These are phyloP conservation scores for Mormyrus lacerda DNA, from an alignment of 2,113 vertebrate species.

Conservation along the genomic window DNA sequence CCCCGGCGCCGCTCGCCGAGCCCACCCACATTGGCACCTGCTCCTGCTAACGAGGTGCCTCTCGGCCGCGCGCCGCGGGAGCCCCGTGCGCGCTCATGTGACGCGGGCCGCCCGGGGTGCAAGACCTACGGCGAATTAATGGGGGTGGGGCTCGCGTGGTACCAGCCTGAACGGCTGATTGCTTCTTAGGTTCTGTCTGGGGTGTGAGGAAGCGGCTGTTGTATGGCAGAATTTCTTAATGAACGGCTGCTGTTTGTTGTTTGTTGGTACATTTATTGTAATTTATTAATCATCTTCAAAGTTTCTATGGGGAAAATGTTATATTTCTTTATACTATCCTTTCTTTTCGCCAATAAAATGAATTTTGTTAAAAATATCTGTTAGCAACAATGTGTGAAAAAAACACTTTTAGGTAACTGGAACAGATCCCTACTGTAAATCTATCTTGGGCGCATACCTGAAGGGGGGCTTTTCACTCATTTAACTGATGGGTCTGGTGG, in stretches of 20 bases:
- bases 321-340: neutral
- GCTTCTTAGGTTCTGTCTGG: neutral
- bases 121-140: neutral
- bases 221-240: neutral
- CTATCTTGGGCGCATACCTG: neutral
- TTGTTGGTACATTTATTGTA: neutral
- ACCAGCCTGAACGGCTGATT: neutral
- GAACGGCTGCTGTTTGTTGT: too few relatives aligned
- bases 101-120: neutral
- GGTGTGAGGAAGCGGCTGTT: neutral
- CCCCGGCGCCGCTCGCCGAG: conserved; percentile 40
- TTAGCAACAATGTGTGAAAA: neutral
- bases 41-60: conserved; percentile 23
- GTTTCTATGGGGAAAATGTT: neutral
- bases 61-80: conserved; percentile 20
- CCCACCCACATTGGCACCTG: conserved; percentile 60
- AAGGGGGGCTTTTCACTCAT: conserved; percentile 18
- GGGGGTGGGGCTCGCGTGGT: neutral
- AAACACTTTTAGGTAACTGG: neutral
- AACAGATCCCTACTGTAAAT: neutral
- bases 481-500: conserved; percentile 20
- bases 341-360: neutral
- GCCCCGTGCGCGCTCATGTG: conserved; percentile 25
- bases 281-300: neutral
- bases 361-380: neutral